These are phyloP conservation scores for Cyprinella venusta DNA, from an alignment of 2,797 vertebrate genomes.

Conservation along the genomic window DNA sequence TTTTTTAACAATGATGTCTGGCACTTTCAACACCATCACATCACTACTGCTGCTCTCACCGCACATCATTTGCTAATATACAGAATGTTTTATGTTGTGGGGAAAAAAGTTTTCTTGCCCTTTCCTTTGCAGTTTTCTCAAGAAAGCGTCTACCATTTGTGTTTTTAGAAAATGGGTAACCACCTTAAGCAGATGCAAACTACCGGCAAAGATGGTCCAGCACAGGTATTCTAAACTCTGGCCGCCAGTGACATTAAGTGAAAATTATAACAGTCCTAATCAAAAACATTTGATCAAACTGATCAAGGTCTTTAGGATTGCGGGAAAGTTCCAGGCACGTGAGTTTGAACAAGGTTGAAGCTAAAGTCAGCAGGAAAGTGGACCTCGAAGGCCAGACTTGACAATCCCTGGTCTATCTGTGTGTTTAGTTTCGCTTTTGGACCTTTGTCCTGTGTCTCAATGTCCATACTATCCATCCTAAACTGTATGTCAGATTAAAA, in stretches of 20 bases:
- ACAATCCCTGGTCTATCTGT: neutral
- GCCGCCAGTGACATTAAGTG: neutral
- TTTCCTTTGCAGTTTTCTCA: neutral
- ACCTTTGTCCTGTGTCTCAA: too few relatives aligned
- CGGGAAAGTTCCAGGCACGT: neutral
- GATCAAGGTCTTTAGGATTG: neutral
- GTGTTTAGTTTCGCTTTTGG: too few relatives aligned
- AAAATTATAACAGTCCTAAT: neutral
- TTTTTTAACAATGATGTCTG: constrained; percentile 17
- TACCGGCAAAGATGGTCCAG: neutral
- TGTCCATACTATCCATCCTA: too few relatives aligned
- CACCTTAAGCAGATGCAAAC: neutral
- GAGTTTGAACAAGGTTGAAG: neutral
- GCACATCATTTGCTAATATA: neutral
- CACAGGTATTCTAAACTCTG: neutral
- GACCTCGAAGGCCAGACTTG: neutral
- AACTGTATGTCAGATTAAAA: too few relatives aligned
- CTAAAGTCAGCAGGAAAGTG: neutral
- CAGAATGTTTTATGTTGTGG: neutral
- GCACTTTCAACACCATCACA: neutral
- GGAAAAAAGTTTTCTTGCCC: neutral
- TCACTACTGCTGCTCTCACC: neutral
- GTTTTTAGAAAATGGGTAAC: neutral
- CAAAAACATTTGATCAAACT: neutral
- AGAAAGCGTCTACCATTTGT: neutral